Evolutionary conservation across 2,888 invertebrate species (phyloP).

Genomic region (Trachelus stipa): DNA sequence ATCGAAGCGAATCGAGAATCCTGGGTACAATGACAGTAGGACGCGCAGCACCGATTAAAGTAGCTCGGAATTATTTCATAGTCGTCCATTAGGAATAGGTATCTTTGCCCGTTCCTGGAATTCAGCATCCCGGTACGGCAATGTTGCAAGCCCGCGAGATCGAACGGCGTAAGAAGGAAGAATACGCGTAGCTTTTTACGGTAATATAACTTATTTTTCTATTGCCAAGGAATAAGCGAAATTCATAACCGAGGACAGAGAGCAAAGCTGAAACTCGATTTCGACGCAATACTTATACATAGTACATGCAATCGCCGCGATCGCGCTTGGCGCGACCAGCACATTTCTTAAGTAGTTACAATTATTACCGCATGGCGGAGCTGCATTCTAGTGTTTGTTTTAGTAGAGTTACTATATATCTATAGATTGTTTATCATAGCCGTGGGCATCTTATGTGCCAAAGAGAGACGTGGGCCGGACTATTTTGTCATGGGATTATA

Average conservation of each 20-base stretch:
- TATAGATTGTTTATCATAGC: not conserved
- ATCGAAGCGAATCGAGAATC: not conserved
- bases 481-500: not conserved
- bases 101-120: not conserved
- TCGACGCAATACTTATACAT: not conserved
- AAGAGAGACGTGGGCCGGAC: not conserved
- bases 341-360: not conserved
- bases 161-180: not conserved
- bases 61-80: not conserved
- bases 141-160: not conserved
- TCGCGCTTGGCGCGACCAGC: not conserved
- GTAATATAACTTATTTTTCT: slow-evolving; percentile 30
- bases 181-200: slow-evolving; percentile 5
- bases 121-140: not conserved
- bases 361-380: not conserved
- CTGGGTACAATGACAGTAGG: not conserved
- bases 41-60: not conserved
- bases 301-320: not conserved
- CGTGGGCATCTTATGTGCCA: not conserved
- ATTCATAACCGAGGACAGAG: not conserved
- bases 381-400: not conserved
- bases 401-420: not conserved
- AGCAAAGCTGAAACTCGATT: not conserved
- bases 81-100: not conserved
- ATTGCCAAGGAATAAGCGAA: slow-evolving; percentile 18